phyloP scores from a whole-genome alignment of 53 echinoderm and acorn worm genomes.

The Echinometra lucunter region DNA sequence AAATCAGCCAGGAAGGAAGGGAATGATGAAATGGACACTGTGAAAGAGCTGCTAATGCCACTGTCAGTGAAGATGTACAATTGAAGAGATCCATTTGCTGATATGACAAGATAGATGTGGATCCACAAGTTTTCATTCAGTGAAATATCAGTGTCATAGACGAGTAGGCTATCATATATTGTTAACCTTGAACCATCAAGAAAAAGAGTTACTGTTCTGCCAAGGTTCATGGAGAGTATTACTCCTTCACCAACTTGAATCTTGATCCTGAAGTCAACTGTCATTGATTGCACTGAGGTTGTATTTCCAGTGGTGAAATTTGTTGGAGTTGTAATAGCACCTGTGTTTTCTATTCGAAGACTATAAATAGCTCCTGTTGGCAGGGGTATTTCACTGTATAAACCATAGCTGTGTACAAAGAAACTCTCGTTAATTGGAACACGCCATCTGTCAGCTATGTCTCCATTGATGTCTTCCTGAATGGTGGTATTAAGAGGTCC shows the following conservation, averaged over 20 bases:
- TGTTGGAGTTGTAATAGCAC: conserved; percentile 78
- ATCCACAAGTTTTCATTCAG: conserved; percentile 79
- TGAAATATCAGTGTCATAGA: conserved; percentile 80
- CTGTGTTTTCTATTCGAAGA: conserved; percentile 76
- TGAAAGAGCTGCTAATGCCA: conserved; percentile 70
- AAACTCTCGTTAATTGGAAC: conserved; percentile 75
- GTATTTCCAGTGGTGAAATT: conserved; percentile 41
- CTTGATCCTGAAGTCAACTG: conserved; percentile 82
- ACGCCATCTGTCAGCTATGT: conserved; percentile 75
- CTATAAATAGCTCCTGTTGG: conserved; percentile 84
- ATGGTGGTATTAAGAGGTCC: conserved; percentile 54
- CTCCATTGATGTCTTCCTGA: conserved; percentile 73
- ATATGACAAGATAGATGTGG: conserved; percentile 73
- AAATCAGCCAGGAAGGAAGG: conserved; percentile 67
- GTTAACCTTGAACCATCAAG: conserved; percentile 75
- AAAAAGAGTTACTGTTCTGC: conserved; percentile 76
- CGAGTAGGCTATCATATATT: conserved; percentile 56
- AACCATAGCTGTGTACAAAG: conserved; percentile 76
- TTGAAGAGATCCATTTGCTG: conserved; percentile 65
- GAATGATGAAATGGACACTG: conserved; percentile 51
- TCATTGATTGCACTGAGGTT: conserved; percentile 64
- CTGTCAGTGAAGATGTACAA: conserved; percentile 69
- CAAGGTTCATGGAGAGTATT: conserved; percentile 78
- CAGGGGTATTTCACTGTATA: conserved; percentile 55
- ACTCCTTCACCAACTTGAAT: conserved; percentile 77